Evolutionary conservation across 2,797 vertebrate genomes (phyloP), one percentile per base, ranked within the genome.

Genomic region (Hirundo rustica): DNA sequence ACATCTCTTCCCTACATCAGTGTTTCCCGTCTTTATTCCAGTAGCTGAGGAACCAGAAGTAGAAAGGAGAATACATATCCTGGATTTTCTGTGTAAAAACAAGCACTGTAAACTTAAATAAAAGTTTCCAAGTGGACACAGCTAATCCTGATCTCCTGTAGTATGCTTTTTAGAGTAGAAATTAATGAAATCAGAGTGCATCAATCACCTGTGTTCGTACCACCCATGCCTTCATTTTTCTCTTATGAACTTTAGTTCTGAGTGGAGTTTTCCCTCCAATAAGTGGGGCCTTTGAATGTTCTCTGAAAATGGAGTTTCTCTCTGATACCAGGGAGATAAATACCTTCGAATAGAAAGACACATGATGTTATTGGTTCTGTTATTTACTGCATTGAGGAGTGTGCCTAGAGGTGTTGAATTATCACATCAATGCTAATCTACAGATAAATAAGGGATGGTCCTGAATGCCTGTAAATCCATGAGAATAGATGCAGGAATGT

Each of bases 261-360:
- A 47, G n/a, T 54, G 9, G 0, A 5, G 13, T 29, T 51, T 45
- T 4, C 2, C 7, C 9, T 27, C 22, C 26, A n/a, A 1, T 12
- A 55, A 62, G 8, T n/a, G 20, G 11, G 5, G 4, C 19, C 32
- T 83, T 64, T 67, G 17, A 85, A 53, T 91, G 16, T 20, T 42
- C 42, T 76, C 21, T 40, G 32, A 55, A 66, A 73, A 53, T 79
- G 30, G 48, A 53, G 23, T 54, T 86, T 64, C 15, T 36, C 60
- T 73, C 20, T 29, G 48, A 58, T 30, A 21, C 9, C 17, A 58
- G 40, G 16, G 50, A 47, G 55, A 73, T 29, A 54, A 47, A 54
- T 60, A 29, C 26, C 7, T 85, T 66, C 79, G 60, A n/a, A 26
- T 30, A 72, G 64, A 68, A 87, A 55, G 40, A 8, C 48, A 51